phyloP scores from a whole-genome alignment of 2,797 vertebrate genomes.

The Xenentodon cancila region DNA sequence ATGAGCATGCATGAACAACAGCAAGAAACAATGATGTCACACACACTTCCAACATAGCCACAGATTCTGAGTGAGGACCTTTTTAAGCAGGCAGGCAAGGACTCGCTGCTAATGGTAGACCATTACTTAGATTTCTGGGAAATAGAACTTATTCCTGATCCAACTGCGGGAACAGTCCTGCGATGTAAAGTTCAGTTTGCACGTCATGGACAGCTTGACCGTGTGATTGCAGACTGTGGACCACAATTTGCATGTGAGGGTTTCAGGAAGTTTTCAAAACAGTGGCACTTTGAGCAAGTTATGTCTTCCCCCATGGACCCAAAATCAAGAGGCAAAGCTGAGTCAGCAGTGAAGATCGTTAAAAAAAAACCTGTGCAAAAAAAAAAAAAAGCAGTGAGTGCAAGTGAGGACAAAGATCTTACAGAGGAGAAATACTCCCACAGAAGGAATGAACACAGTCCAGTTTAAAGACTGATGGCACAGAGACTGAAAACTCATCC shows the following conservation, averaged over 20 bases:
- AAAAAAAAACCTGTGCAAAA: background rate
- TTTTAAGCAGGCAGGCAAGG: too few species aligned
- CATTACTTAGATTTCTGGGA: too few species aligned
- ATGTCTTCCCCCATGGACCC: background rate
- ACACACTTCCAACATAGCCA: too few species aligned
- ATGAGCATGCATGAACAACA: too few species aligned
- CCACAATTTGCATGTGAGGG: background rate
- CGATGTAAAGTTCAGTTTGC: background rate
- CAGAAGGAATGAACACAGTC: background rate
- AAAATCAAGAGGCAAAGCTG: background rate
- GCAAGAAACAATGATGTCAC: too few species aligned
- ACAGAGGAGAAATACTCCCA: background rate
- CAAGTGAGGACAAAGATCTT: background rate
- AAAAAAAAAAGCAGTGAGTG: background rate
- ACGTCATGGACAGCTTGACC: background rate
- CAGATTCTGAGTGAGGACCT: too few species aligned
- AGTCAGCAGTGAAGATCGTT: background rate
- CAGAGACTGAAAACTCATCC: background rate
- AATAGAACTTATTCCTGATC: too few species aligned
- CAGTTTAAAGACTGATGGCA: background rate
- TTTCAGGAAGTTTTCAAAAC: background rate
- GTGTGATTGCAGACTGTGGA: background rate
- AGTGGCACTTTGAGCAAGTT: background rate
- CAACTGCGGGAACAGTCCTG: too few species aligned
- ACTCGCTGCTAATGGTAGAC: too few species aligned